Base-by-base conservation (phyloP, 1,140 invertebrate genomes). In the Papilio machaon region DNA sequence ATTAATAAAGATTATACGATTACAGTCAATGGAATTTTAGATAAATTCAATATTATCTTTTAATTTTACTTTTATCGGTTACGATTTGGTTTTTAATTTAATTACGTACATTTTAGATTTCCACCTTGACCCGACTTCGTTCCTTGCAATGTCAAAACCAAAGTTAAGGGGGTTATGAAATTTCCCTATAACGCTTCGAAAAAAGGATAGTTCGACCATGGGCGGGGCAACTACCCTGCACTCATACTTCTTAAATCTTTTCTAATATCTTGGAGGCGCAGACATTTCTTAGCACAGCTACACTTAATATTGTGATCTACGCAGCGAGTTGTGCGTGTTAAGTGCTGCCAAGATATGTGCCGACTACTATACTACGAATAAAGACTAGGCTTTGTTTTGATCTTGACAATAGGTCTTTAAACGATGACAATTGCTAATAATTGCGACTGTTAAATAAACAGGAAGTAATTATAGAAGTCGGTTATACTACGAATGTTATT, bases 1-100 rank as follows among this genome's bases (percentile, higher is more conserved):
- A 70, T 35, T 35, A 70, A 70, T 70, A 70, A 70, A 70, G 64
- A 70, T 70, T 70, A 70, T 15, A 35, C 19, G 64, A 70, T 70
- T 35, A 70, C 30, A 70, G 64, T 70, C 23, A 2, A 15, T 70
- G 64, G 30, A 15, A 70, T 70, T 70, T 70, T 70, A 35, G 64
- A 70, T 70, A 70, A 64, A 30, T 64, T 64, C 64, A 30, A 70
- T 35, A 35, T 70, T 15, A 70, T 70, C 64, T 38, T 70, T 70
- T 35, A 70, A 38, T 35, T 70, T 15, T 67, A 30, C 11, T 30
- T 3, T 70, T 35, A 70, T 70, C 64, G 30, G 30, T 70, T 38
- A 35, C 64, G 9, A 70, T 15, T 70, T 35, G 35, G 30, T 70
- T 70, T 38, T 35, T 2, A 70, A 17, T 54, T 38, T 38, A 35